Base-by-base conservation (phyloP, 2,888 invertebrate species). In the Drosophila sordidula region DNA sequence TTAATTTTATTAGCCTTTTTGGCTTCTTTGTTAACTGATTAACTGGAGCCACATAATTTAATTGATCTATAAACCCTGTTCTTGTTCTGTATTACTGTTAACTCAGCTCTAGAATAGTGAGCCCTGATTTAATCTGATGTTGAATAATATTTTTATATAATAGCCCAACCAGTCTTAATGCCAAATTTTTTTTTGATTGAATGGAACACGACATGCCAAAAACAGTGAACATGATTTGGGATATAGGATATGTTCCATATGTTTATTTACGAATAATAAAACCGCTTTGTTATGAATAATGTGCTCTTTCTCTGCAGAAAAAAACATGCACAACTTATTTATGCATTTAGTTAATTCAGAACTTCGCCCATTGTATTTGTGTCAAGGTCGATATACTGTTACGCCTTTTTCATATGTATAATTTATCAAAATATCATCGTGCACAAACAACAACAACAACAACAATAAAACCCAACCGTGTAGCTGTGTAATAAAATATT, bases 401-500 rank as follows among this genome's bases (percentile, higher is more conserved):
- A n/a, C 12, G 38, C 14, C 29, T 18, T 14, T 18, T 14, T 3
- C 1, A 29, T 9, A 18, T n/a, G 44, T 29, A 34, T 45, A 41
- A 26, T 51, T 16, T 45, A 39, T 39, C 38, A 26, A 63, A 44
- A 51, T 62, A 49, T 49, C n/a, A 9, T 3, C n/a, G 26, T n/a
- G 22, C 4, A 22, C 5, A 44, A 47, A 4, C 6, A 46, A 42
- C 5, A 46, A 4, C 6, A 46, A 42, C 5, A 46, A 14, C 38
- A 56, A 34, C 32, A 55, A 38, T 9, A 36, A 38, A 22, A 16
- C 18, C 25, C 52, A 34, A 6, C 46, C 16, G 49, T 42, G 11
- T 38, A 38, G 57, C 36, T 52, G 6, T 45, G 32, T 52, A 42
- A 25, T 44, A 52, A 51, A 76, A 67, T 70, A 70, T 63, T 61